Evolutionary conservation across 1,140 invertebrate genomes (phyloP), one percentile per base, ranked within the genome.

Genomic region (Bombus soroeensis): DNA sequence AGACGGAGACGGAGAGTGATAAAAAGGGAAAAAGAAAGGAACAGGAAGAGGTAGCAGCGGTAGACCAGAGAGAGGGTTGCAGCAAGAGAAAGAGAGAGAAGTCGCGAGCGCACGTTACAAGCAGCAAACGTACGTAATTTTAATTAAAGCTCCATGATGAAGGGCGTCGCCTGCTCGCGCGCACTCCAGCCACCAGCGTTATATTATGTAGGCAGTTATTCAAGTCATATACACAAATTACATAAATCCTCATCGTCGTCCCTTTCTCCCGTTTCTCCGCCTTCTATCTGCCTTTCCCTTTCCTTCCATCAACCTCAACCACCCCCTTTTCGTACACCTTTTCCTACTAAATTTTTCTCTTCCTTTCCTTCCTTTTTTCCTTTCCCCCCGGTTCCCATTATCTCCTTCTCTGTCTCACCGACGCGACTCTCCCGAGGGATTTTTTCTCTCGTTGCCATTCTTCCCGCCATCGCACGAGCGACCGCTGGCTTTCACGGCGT

Each of bases 81-180:
- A 62, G 59, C 28, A 62, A 62, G 28, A 5, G 78, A 78, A 34
- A 34, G 53, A 83, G 37, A 32, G 25, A 47, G 22, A 32, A 34
- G 25, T 13, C 6, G 47, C 79, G 70, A 72, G 74, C 74, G 86
- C 73, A 88, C 87, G 92, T 93, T 91, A 93, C 90, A 91, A 90
- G 87, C 89, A 84, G 90, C 89, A 92, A 93, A 93, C 91, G 91
- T 92, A 93, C 92, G 93, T 95, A 95, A 95, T 95, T 95, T 95
- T 95, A 95, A 95, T 95, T 95, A 94, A 94, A 95, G 90, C 92
- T 89, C 88, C 91, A 91, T 88, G 92, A 92, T 91, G 92, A 88
- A 93, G 90, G 90, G 93, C 93, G 91, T 93, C 91, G 91, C 90
- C 90, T 88, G 89, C 92, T 93, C 88, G 85, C 83, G 68, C 71